Base-by-base conservation (phyloP, 2,113 vertebrate species). In the Percopsis transmontana region DNA sequence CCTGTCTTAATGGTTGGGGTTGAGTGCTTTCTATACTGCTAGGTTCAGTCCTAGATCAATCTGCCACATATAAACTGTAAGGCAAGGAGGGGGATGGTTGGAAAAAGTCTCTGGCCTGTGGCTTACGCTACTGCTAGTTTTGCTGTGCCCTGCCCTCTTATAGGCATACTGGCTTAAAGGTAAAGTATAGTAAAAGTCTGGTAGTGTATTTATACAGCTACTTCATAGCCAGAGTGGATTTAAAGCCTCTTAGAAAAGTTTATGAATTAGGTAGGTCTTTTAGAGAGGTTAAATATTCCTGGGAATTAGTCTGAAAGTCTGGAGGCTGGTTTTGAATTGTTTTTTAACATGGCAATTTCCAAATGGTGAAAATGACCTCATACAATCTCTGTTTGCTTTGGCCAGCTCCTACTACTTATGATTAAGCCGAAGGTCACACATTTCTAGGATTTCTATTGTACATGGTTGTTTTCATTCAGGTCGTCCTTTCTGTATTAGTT, bases 391-490 rank as follows among this genome's bases (percentile, higher is more conserved):
- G 45, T 47, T 51, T 9, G 39, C 41, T 56, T 58, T 24, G 40
- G 16, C 12, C 18, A 42, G 50, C 24, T 70, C 18, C 27, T 77
- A 48, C 23, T 44, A 68, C 59, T 51, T 33, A 61, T 60, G 21
- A 11, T 24, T 66, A 68, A 52, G 56, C 58, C 18, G 18, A 44
- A 27, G n/a, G n/a, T n/a, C n/a, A n/a, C n/a, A 15, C 38, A 48
- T 47, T 44, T 56, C 18, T 33, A n/a, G n/a, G n/a, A 41, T 74
- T 77, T 44, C 58, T 70, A 59, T 2, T 52, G 39, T 61, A 53
- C 39, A 27, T 15, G 38, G 47, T 64, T 68, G 53, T 61, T 44
- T 51, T 44, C 21, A 16, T 24, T 45, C 20, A 24, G 11, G n/a
- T 47, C 9, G n/a, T 33, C 38, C 16, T 69, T 20, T 10, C 52